Conservation (phyloP, 2,888 invertebrate species). For the Ectropis crepuscularia region DNA sequence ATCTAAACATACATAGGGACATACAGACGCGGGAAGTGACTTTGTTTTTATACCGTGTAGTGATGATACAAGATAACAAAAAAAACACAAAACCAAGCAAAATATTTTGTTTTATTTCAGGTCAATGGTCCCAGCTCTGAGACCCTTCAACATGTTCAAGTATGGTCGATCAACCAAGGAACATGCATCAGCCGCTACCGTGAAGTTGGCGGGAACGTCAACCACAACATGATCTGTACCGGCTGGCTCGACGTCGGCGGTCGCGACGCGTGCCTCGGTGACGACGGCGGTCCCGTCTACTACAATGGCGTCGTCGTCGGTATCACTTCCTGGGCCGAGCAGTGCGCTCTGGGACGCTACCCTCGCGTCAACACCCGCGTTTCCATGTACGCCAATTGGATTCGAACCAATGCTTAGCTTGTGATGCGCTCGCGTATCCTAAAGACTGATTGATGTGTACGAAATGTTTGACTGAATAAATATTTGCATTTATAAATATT, state of each 20-base stretch:
- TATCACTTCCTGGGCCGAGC: conserved; percentile 47
- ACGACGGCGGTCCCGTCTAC: conserved; percentile 65
- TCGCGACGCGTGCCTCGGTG: conserved; percentile 67
- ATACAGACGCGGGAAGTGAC: too few species aligned
- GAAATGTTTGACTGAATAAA: not conserved
- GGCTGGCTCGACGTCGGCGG: conserved; percentile 65
- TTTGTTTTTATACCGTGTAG: too few species aligned
- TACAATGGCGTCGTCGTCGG: conserved; percentile 50
- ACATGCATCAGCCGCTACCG: conserved; percentile 42
- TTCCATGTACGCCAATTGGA: conserved; percentile 28
- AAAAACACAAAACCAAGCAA: not conserved
- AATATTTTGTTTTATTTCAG: conserved; percentile 30
- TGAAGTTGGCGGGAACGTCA: conserved; percentile 30
- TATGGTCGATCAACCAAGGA: conserved; percentile 52
- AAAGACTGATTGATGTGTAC: too few species aligned
- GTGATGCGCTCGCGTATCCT: too few species aligned
- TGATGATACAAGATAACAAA: too few species aligned
- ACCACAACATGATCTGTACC: conserved; percentile 59
- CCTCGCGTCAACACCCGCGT: conserved; percentile 52
- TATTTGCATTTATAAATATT: too few species aligned
- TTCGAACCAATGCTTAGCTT: conserved; percentile 17
- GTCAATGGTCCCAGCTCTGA: conserved; percentile 42
- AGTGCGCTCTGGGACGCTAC: conserved; percentile 44
- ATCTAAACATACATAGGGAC: too few species aligned
- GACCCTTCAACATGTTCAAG: conserved; percentile 52